A percentile compares a stretch with the other conserved stretches of the same genome.
These are phyloP conservation scores for Drosophila pallidifrons DNA, from an alignment of 1,140 invertebrate genomes.

Conservation along the genomic window DNA sequence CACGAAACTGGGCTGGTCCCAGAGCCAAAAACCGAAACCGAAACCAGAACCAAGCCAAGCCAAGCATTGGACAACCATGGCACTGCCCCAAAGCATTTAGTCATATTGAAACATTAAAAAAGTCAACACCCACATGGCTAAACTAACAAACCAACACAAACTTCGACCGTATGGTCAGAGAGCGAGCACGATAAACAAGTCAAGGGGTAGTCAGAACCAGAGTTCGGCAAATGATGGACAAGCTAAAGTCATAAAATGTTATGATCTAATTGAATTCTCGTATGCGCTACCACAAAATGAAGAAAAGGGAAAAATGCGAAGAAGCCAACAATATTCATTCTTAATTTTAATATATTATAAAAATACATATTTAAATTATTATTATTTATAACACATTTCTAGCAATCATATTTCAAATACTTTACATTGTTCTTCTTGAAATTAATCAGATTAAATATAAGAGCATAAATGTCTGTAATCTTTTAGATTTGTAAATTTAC, in stretches of 20 bases:
- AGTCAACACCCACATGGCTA: constrained; percentile 75
- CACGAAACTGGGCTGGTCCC: constrained; percentile 37
- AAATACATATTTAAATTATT: too few relatives aligned
- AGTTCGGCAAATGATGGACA: constrained; percentile 45
- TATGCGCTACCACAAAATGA: constrained; percentile 18
- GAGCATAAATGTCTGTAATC: too few relatives aligned
- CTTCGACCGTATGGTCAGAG: constrained; percentile 63
- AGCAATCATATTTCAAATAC: too few relatives aligned
- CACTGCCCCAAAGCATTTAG: constrained; percentile 73
- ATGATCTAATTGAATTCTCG: constrained; percentile 33
- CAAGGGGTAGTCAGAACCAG: constrained; percentile 48
- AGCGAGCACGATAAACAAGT: constrained; percentile 61
- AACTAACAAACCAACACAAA: constrained; percentile 64
- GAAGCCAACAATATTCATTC: too few relatives aligned
- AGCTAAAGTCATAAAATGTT: constrained; percentile 41
- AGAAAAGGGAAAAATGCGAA: too few relatives aligned
- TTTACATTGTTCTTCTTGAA: too few relatives aligned
- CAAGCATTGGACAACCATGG: constrained; percentile 32
- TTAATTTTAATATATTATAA: too few relatives aligned
- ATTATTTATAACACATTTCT: too few relatives aligned
- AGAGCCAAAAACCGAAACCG: constrained; percentile 38
- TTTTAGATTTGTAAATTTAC: too few relatives aligned
- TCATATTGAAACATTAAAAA: constrained; percentile 83
- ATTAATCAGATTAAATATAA: too few relatives aligned
- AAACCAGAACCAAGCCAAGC: constrained; percentile 34